Evolutionary conservation across 2,113 vertebrate species (phyloP).

Genomic region (Xenus cinereus): DNA sequence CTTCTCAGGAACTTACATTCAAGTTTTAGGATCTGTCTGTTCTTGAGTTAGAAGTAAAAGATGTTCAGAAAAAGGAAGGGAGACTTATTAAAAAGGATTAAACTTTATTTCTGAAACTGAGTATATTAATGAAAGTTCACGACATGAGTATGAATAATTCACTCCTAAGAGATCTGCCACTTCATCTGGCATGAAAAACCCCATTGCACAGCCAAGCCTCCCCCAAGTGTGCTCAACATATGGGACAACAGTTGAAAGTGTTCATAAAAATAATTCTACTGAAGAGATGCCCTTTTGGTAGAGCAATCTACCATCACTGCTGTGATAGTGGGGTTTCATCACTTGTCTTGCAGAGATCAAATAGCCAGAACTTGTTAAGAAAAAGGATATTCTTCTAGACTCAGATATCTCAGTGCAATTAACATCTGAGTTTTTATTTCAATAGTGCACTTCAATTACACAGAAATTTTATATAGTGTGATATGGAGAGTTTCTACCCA

Average conservation of each 20-base stretch:
- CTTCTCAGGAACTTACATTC: not conserved
- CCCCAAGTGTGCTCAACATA: not conserved
- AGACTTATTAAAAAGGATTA: not conserved
- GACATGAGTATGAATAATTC: not conserved
- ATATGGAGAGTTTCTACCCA: not conserved
- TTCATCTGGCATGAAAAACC: slow-evolving; percentile 23
- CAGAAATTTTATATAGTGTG: not conserved
- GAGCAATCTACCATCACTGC: not conserved
- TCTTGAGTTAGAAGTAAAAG: not conserved
- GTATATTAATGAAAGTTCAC: not conserved
- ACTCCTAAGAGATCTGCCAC: slow-evolving; percentile 9
- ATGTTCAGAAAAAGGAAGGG: not conserved
- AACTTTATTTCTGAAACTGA: slow-evolving; percentile 13
- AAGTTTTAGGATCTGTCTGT: not conserved
- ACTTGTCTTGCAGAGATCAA: not conserved
- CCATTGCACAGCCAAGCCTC: not conserved
- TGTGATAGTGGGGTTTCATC: not conserved
- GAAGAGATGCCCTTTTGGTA: not conserved
- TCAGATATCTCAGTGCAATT: not conserved
- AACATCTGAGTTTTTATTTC: not conserved
- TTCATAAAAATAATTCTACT: slow-evolving; percentile 13
- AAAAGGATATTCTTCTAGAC: not conserved
- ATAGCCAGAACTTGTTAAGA: not conserved
- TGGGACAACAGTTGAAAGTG: not conserved
- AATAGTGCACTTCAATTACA: not conserved